These are phyloP conservation scores for Vireo altiloquus DNA, from an alignment of 2,113 vertebrate genomes.

Conservation along the genomic window DNA sequence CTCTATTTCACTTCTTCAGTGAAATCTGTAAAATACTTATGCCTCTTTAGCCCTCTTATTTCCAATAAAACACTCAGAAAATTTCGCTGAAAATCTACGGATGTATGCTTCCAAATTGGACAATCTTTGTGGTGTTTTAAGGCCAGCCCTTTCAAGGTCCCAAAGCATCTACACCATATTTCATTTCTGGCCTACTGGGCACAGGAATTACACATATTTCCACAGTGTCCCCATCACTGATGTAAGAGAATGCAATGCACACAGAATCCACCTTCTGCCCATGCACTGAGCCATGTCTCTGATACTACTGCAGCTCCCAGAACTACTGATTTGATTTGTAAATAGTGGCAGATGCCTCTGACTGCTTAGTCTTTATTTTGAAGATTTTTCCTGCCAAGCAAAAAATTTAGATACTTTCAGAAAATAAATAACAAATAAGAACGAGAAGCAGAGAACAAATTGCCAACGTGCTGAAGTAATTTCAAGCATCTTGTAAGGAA, in stretches of 20 bases:
- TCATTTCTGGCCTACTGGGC: background rate
- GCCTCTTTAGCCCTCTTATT: background rate
- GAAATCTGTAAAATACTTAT: background rate
- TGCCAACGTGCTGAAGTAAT: background rate
- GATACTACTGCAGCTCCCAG: background rate
- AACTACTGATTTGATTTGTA: background rate
- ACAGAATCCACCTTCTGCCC: background rate
- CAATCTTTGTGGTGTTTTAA: background rate
- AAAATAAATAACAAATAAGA: background rate
- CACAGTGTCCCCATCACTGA: background rate
- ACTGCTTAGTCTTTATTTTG: background rate
- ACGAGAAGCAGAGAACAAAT: background rate
- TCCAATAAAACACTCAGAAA: background rate
- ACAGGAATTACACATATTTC: background rate
- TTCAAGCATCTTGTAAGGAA: background rate
- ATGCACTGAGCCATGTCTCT: background rate
- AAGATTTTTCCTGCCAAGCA: background rate
- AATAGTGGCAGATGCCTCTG: background rate
- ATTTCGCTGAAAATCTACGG: background rate
- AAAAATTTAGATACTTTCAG: background rate
- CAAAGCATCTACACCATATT: background rate
- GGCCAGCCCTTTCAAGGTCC: background rate
- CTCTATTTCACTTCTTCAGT: background rate
- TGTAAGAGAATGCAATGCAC: accelerated
- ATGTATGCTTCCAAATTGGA: background rate